Evolutionary conservation across 1,140 invertebrate genomes (phyloP), one percentile per base, ranked within the genome.

Genomic region (Meteorus sp.): DNA sequence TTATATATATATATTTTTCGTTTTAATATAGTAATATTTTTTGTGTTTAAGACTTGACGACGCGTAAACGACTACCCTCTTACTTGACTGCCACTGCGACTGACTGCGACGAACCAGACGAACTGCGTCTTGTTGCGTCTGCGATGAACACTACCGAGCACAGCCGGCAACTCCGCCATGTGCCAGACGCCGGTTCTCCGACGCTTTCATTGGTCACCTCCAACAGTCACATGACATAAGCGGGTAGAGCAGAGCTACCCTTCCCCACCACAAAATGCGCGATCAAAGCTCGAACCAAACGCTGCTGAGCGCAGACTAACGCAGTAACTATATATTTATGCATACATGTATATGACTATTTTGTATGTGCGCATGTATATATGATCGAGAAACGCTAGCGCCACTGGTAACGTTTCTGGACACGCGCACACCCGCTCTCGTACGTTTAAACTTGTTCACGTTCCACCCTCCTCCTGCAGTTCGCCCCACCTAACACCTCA

Each of bases 61-160:
- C 68, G 68, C 75, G 71, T 72, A 66, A 54, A 56, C 63, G 68
- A 75, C 76, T 74, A 77, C 75, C 73, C 74, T 75, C 72, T 70
- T 67, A 67, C 67, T 74, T 75, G 73, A 71, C 64, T 75, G 70
- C 66, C 70, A 72, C 75, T 78, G 77, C 74, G 76, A 77, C 74
- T 77, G 75, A 76, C 72, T 77, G 74, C 72, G 70, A 74, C 69
- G 71, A 66, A 72, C 73, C n/a, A n/a, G 76, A 77, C 74, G 76
- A 74, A 76, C 72, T 77, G 74, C 72, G 70, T 73, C 69, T 69
- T 65, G 71, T 72, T 73, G 72, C 71, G 71, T 72, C 75, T 75
- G 71, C 69, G 70, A 66, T 65, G 64, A 62, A 48, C n/a, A n/a
- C n/a, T n/a, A n/a, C n/a, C n/a, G n/a, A n/a, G n/a, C n/a, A 50